These are phyloP conservation scores for Apostichopus leukothele DNA, from an alignment of 53 echinoderm and acorn worm genomes.

Conservation along the genomic window DNA sequence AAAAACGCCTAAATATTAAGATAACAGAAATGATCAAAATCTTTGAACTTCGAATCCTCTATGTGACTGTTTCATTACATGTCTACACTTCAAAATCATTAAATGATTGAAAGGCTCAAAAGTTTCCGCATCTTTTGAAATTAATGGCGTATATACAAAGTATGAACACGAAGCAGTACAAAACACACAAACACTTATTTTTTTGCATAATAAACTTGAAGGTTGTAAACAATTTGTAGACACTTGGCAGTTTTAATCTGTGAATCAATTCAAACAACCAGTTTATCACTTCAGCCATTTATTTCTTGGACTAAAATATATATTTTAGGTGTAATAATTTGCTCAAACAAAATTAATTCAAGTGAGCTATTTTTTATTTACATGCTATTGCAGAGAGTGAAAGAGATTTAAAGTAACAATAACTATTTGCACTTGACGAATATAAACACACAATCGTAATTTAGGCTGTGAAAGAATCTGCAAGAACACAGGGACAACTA, in stretches of 20 bases:
- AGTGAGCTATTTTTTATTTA: neutral
- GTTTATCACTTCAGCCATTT: neutral
- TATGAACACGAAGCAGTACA: neutral
- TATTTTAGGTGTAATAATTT: neutral
- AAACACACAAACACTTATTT: neutral
- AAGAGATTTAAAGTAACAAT: neutral
- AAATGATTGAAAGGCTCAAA: too few species aligned
- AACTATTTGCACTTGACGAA: neutral
- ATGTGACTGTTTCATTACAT: too few species aligned
- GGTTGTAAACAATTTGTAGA: neutral
- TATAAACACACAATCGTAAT: neutral
- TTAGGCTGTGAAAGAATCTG: neutral
- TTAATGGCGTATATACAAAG: neutral
- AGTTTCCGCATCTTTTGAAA: too few species aligned
- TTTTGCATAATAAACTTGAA: neutral
- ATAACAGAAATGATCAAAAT: too few species aligned
- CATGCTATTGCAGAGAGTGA: neutral
- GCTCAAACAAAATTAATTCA: neutral
- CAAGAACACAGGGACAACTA: neutral
- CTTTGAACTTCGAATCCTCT: too few species aligned
- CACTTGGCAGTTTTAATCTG: neutral
- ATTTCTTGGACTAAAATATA: neutral
- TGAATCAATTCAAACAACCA: neutral
- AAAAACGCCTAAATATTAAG: neutral
- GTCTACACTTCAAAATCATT: too few species aligned